phyloP scores from a whole-genome alignment of 2,113 vertebrate genomes.

The Lasiurus cinereus region DNA sequence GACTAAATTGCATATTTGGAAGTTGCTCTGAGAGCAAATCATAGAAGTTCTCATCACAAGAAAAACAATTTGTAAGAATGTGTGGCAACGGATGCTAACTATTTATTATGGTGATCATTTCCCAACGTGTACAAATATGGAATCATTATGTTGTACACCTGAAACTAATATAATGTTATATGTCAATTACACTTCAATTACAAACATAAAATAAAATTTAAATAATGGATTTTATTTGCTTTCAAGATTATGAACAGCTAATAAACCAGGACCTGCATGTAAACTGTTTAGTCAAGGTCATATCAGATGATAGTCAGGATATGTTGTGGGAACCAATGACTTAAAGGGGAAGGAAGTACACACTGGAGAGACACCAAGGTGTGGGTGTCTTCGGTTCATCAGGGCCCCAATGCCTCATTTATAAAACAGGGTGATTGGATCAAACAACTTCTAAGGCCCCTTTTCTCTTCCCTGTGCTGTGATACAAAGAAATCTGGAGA shows the following conservation, averaged over 20 bases:
- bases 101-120: not conserved
- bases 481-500: not conserved
- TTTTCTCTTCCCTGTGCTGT: not conserved
- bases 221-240: conserved; percentile 58
- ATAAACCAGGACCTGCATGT: conserved; percentile 15
- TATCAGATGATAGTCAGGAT: not conserved
- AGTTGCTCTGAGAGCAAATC: not conserved
- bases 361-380: not conserved
- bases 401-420: not conserved
- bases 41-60: not conserved
- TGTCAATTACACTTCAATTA: not conserved
- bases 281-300: conserved; percentile 38
- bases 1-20: not conserved
- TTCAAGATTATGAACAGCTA: conserved; percentile 39
- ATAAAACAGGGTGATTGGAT: not conserved
- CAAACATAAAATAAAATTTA: conserved; percentile 9
- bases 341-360: not conserved
- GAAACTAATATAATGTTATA: not conserved
- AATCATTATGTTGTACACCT: not conserved
- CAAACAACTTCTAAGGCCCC: not conserved
- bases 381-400: not conserved
- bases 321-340: not conserved
- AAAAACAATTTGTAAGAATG: not conserved
- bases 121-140: not conserved
- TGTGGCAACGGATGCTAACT: not conserved